These are phyloP conservation scores for Macrocentrus cingulum DNA, from an alignment of 1,140 invertebrate genomes.

Conservation along the genomic window DNA sequence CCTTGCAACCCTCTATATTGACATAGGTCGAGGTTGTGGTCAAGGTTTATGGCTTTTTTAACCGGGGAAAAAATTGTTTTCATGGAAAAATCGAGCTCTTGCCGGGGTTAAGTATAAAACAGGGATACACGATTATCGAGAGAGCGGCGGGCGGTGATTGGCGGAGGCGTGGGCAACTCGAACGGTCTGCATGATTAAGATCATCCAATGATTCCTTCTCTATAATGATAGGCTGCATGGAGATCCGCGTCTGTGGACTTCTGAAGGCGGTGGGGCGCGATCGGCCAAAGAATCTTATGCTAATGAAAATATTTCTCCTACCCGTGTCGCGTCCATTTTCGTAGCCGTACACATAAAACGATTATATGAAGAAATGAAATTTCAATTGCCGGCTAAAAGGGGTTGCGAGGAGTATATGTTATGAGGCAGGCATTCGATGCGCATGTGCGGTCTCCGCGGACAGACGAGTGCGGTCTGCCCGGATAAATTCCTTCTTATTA, in stretches of 20 bases:
- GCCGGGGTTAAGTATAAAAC: constrained; percentile 19
- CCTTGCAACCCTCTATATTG: constrained; percentile 29
- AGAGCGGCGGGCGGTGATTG: constrained; percentile 51
- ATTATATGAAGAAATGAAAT: constrained; percentile 19
- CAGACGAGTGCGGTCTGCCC: constrained; percentile 21
- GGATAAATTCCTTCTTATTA: constrained; percentile 57
- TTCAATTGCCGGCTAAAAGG: constrained; percentile 23
- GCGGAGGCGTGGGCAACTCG: constrained; percentile 50
- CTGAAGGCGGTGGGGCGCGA: constrained; percentile 13
- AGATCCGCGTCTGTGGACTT: constrained; percentile 6
- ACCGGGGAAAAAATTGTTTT: too few species aligned
- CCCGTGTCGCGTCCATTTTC: not conserved
- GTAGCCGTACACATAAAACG: not conserved
- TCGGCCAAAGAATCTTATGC: constrained; percentile 44
- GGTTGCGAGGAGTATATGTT: constrained; percentile 5
- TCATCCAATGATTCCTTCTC: constrained; percentile 61
- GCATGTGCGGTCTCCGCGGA: constrained; percentile 19
- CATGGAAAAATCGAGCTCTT: not conserved
- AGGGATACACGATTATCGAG: constrained; percentile 56
- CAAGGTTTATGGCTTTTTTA: too few species aligned
- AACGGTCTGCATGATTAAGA: constrained; percentile 60
- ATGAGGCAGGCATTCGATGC: not conserved
- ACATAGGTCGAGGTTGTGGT: constrained; percentile 23
- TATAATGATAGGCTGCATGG: constrained; percentile 57
- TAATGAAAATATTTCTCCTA: constrained; percentile 48